phyloP scores from a whole-genome alignment of 2,888 invertebrate species.

The Autographa gamma region DNA sequence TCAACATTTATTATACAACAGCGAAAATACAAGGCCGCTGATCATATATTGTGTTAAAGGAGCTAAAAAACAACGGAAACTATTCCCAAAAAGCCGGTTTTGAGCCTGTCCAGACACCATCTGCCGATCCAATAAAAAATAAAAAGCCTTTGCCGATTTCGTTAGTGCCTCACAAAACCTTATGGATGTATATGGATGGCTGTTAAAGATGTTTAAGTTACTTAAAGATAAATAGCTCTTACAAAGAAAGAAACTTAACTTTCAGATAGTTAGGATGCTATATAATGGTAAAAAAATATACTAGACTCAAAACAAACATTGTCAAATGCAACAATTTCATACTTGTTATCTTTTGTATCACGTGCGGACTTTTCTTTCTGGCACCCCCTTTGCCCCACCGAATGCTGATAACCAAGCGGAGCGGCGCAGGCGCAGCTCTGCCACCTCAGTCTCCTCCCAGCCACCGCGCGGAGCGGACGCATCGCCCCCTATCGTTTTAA shows the following conservation, averaged over 20 bases:
- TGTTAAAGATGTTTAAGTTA: background rate
- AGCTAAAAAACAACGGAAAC: constrained; percentile 53
- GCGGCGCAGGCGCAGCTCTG: constrained; percentile 82
- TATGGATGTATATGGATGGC: constrained; percentile 17
- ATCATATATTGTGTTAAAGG: constrained; percentile 31
- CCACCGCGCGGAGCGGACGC: constrained; percentile 71
- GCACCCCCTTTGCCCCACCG: constrained; percentile 77
- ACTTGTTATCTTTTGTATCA: constrained; percentile 78
- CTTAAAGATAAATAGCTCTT: background rate
- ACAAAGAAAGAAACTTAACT: background rate
- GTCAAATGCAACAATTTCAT: constrained; percentile 66
- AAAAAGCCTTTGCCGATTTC: constrained; percentile 33
- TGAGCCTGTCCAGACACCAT: constrained; percentile 46
- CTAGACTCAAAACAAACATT: constrained; percentile 40
- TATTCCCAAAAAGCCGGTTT: constrained; percentile 60
- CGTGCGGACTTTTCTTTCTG: constrained; percentile 83
- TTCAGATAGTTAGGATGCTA: constrained; percentile 12
- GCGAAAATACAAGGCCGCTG: constrained; percentile 17
- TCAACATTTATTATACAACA: background rate
- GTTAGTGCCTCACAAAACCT: constrained; percentile 26
- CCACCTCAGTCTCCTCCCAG: constrained; percentile 79
- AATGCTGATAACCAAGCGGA: constrained; percentile 84
- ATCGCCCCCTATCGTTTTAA: constrained; percentile 49
- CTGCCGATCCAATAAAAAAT: constrained; percentile 49
- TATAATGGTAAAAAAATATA: constrained; percentile 8